Evolutionary conservation across 2,113 vertebrate species (phyloP).

Genomic region (Gobiocypris rarus): DNA sequence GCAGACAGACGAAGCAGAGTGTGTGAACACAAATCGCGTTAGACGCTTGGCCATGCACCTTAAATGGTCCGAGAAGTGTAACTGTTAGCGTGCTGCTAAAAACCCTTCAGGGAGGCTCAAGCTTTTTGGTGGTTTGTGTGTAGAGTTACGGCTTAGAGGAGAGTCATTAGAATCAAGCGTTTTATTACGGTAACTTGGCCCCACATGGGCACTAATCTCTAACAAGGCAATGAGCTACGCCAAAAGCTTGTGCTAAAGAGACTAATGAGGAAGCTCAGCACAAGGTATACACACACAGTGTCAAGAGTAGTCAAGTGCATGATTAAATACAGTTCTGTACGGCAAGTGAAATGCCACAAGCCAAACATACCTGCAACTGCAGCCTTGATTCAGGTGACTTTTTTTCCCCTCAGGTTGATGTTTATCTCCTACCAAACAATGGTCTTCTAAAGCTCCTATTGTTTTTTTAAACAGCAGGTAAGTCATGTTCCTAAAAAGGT

Average conservation of each 20-base stretch:
- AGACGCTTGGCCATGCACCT: slow-evolving; percentile 73
- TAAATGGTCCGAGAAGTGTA: slow-evolving; percentile 65
- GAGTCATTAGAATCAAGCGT: slow-evolving; percentile 67
- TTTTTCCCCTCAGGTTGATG: slow-evolving; percentile 17
- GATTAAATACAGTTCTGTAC: neutral
- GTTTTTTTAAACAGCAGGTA: slow-evolving; percentile 4
- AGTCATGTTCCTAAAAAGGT: neutral
- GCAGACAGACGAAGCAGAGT: slow-evolving; percentile 39
- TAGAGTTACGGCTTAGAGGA: slow-evolving; percentile 49
- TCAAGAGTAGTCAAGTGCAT: slow-evolving; percentile 1
- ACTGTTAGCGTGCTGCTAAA: slow-evolving; percentile 72
- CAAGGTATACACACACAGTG: slow-evolving; percentile 55
- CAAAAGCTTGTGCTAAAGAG: slow-evolving; percentile 70
- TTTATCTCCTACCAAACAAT: slow-evolving; percentile 33
- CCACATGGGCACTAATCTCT: slow-evolving; percentile 65
- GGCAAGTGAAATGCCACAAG: neutral
- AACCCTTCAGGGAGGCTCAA: slow-evolving; percentile 68
- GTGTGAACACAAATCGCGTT: slow-evolving; percentile 74
- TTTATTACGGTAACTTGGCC: slow-evolving; percentile 64
- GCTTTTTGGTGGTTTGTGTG: slow-evolving; percentile 63
- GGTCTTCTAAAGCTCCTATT: slow-evolving; percentile 30
- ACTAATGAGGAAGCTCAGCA: slow-evolving; percentile 71
- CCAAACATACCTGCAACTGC: neutral
- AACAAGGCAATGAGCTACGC: slow-evolving; percentile 60
- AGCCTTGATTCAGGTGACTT: neutral